Conservation (phyloP, 2,113 vertebrate species). For the Perccottus glenii region DNA sequence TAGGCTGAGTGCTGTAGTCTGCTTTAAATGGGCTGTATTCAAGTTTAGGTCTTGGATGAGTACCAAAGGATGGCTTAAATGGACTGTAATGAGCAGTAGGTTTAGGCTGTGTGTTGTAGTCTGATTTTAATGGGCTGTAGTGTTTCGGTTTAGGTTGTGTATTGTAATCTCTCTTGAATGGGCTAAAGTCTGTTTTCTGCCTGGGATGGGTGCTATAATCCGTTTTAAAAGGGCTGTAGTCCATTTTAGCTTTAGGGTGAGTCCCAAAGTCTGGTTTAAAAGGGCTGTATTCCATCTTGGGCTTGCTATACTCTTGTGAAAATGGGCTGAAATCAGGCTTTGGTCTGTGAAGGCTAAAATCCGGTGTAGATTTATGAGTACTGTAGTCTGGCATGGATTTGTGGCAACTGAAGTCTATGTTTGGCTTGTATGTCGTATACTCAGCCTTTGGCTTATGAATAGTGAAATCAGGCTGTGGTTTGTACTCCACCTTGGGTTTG, state of each 20-base stretch:
- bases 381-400: slow-evolving; percentile 74
- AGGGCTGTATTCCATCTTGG: slow-evolving; percentile 72
- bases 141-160: slow-evolving; percentile 76
- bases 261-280: slow-evolving; percentile 77
- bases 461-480: slow-evolving; percentile 73
- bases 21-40: slow-evolving; percentile 75
- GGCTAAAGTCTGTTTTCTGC: slow-evolving; percentile 74
- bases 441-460: slow-evolving; percentile 77
- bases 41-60: slow-evolving; percentile 69
- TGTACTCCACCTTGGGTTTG: slow-evolving; percentile 76
- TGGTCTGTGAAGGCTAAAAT: slow-evolving; percentile 75
- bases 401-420: slow-evolving; percentile 75
- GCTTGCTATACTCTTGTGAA: slow-evolving; percentile 71
- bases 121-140: slow-evolving; percentile 76
- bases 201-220: slow-evolving; percentile 77
- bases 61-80: slow-evolving; percentile 72
- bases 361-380: slow-evolving; percentile 72
- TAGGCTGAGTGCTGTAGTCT: slow-evolving; percentile 76
- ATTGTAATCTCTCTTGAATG: slow-evolving; percentile 76
- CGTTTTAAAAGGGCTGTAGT: slow-evolving; percentile 77
- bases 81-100: slow-evolving; percentile 73
- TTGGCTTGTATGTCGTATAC: slow-evolving; percentile 77
- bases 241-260: slow-evolving; percentile 71
- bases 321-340: slow-evolving; percentile 75
- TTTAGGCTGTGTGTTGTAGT: slow-evolving; percentile 73